Evolutionary conservation across 2,888 invertebrate species (phyloP), one percentile per base, ranked within the genome.

Genomic region (Oscheius sp.): DNA sequence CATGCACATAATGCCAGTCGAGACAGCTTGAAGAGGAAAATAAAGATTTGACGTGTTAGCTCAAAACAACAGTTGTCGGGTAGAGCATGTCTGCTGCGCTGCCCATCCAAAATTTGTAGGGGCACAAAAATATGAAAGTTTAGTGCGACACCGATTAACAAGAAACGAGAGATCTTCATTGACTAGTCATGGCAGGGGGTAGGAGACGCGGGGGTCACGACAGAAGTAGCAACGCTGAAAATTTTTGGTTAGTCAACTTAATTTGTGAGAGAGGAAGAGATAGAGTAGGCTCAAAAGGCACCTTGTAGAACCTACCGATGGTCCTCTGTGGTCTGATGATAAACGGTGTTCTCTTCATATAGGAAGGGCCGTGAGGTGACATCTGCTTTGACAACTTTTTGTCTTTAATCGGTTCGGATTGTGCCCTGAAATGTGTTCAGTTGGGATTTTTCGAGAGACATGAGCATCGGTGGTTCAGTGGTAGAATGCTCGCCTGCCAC

Each of bases 401-500:
- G 62, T 74, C 74, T 29, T 74, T 74, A 37, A 70, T 57, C 32
- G 74, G 63, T 47, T 74, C 74, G n/a, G 70, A 70, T 51, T 70
- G 70, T 48, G 74, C 70, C 55, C 74, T 74, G 47, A 70, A 74
- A 55, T 1, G 4, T 55, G 21, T 55, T 29, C 29, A 55, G 21
- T 11, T 29, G 1, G 32, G 29, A 11, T 33, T 32, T 33, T 21
- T 0, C 59, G 4, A 5, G 4, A 59, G 4, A 3, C 37, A 59
- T 21, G 32, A 78, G 82, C 82, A 82, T 83, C 79, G 83, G 83
- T 85, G 84, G 85, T 86, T 85, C 85, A 85, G 85, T 85, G 85
- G 85, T 85, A 85, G 85, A 85, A 86, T 85, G 84, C 82, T 86
- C 85, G 85, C 86, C 84, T 85, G 86, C 85, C 85, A 85, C 86